Base-by-base conservation (phyloP, 2,888 invertebrate genomes). In the Apamea crenata region DNA sequence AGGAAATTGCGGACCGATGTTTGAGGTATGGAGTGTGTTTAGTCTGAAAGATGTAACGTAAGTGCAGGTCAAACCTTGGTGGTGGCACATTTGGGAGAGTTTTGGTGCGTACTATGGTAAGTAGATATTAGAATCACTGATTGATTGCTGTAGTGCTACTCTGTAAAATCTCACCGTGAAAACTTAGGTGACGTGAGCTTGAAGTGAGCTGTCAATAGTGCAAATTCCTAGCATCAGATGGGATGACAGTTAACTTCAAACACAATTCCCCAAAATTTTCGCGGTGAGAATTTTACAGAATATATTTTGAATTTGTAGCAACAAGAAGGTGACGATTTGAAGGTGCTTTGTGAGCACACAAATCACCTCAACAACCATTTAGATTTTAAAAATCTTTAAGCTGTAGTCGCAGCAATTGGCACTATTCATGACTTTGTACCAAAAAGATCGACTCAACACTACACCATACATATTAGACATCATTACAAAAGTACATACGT, bases 1-100 rank as follows among this genome's bases (percentile, higher is more conserved):
- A 40, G 40, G 73, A 61, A 86, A 81, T 86, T 66, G 59, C 8
- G 29, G 47, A n/a, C 63, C 18, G 61, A 71, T 66, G 70, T 77
- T 70, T 77, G 70, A 61, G 16, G 59, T 53, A 12, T 4, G 12
- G 44, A 53, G 80, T 47, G 53, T 36, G 40, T 68, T 76, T 36
- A 77, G 53, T 50, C n/a, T n/a, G 61, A 44, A 53, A 47, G 25
- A 25, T 83, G 1, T 8, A 12, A 32, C 53, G 16, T 32, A 53
- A 80, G 32, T 53, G 67, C 67, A 67, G 21, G 21, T 50, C 66
- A 32, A 32, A 67, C 6, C 4, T 59, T 59, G 25, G 21, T 40
- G 47, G 29, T 36, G 18, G 59, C 21, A 61, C 25, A 18, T 10
- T 53, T 29, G 32, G 32, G 21, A 32, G 12, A 36, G 16, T 63